phyloP scores from a whole-genome alignment of 2,888 invertebrate species.

The Drosophila vallismaia region DNA sequence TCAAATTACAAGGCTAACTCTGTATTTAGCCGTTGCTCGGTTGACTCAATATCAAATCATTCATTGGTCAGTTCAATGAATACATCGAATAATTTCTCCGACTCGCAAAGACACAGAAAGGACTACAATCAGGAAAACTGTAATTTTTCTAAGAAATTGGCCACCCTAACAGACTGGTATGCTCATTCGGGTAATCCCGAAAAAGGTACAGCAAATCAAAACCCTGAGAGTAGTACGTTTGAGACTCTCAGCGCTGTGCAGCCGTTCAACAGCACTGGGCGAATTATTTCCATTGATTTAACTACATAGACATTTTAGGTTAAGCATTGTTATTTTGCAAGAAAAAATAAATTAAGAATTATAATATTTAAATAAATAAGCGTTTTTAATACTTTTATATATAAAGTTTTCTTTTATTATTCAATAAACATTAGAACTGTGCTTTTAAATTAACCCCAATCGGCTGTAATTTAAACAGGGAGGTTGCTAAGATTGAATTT shows the following conservation, averaged over 20 bases:
- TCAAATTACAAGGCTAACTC: slow-evolving; percentile 81
- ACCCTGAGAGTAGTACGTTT: slow-evolving; percentile 54
- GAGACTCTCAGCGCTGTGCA: slow-evolving; percentile 70
- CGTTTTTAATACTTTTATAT: slow-evolving; percentile 42
- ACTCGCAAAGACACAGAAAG: slow-evolving; percentile 49
- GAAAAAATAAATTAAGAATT: slow-evolving; percentile 52
- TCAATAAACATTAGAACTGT: not conserved
- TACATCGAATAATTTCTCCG: slow-evolving; percentile 55
- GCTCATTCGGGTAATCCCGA: slow-evolving; percentile 59
- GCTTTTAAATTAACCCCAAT: not conserved
- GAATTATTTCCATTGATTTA: slow-evolving; percentile 82
- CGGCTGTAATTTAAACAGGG: not conserved
- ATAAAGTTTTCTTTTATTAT: slow-evolving; percentile 2
- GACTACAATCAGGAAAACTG: slow-evolving; percentile 80
- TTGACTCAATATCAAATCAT: slow-evolving; percentile 52
- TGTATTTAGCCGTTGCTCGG: slow-evolving; percentile 61
- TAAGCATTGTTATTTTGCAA: slow-evolving; percentile 68
- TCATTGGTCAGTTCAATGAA: slow-evolving; percentile 49
- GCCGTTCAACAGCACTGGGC: slow-evolving; percentile 72
- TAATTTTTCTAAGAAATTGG: slow-evolving; percentile 62
- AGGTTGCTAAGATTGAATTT: not conserved
- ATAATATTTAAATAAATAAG: slow-evolving; percentile 33
- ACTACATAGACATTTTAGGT: slow-evolving; percentile 74
- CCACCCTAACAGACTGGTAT: slow-evolving; percentile 66
- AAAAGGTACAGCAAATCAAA: slow-evolving; percentile 57